These are phyloP conservation scores for Caenorhabditis macrosperma DNA, from an alignment of 2,888 invertebrate species.

Conservation along the genomic window DNA sequence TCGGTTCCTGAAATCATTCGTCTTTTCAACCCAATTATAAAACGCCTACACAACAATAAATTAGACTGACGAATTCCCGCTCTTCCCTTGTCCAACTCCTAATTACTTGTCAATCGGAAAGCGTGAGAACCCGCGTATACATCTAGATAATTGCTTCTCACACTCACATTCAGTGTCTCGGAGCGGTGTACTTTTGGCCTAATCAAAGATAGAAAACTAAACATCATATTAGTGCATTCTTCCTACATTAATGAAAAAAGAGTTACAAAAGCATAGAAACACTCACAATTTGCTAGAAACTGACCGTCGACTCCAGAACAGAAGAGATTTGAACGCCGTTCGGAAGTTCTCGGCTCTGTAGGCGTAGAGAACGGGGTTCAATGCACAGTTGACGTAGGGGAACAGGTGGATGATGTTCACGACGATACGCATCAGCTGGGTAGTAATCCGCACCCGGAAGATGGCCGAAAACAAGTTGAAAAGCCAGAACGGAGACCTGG, in stretches of 20 bases:
- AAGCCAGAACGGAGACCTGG: constrained; percentile 78
- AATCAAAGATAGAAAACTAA: not conserved
- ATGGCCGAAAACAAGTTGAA: constrained; percentile 79
- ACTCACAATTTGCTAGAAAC: constrained; percentile 53
- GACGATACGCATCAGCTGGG: constrained; percentile 76
- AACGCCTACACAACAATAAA: constrained; percentile 41
- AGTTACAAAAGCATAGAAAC: not conserved
- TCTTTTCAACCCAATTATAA: constrained; percentile 28
- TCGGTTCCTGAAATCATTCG: constrained; percentile 51
- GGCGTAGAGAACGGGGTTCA: constrained; percentile 79
- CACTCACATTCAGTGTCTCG: constrained; percentile 11
- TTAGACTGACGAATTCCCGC: not conserved
- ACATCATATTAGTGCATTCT: no score
- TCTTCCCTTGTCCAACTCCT: constrained; percentile 24
- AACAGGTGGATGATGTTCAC: constrained; percentile 79
- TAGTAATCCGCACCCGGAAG: constrained; percentile 73
- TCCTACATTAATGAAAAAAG: not conserved
- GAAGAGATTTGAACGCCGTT: constrained; percentile 74
- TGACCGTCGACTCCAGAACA: constrained; percentile 66
- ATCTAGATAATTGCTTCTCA: constrained; percentile 22
- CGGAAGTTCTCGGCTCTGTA: constrained; percentile 78
- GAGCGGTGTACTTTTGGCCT: constrained; percentile 32
- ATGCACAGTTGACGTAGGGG: constrained; percentile 79
- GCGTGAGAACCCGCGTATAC: constrained; percentile 29
- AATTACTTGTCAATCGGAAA: constrained; percentile 43